These are phyloP conservation scores for Drymodes brunneopygia DNA, from an alignment of 2,113 vertebrate genomes.

Conservation along the genomic window DNA sequence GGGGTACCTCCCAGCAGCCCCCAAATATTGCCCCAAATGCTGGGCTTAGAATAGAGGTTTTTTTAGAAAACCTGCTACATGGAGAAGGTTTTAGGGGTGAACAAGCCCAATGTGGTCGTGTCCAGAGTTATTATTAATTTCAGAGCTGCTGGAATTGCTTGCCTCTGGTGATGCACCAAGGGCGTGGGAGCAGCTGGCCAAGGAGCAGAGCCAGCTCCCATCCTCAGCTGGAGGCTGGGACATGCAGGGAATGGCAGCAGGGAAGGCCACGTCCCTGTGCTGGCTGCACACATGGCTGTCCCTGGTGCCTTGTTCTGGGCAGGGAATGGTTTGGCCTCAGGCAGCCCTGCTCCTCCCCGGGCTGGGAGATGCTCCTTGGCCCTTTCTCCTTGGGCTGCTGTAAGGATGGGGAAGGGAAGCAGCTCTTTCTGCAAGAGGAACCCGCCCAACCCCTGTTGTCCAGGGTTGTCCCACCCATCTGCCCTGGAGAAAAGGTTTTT, in stretches of 20 bases:
- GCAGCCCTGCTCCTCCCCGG: neutral
- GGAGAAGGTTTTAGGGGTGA: neutral
- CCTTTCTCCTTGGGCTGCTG: neutral
- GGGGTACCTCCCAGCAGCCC: neutral
- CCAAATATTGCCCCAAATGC: neutral
- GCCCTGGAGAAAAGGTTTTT: neutral
- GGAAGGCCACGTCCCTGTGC: neutral
- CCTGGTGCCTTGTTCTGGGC: neutral
- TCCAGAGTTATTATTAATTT: neutral
- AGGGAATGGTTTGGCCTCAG: neutral
- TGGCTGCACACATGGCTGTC: neutral
- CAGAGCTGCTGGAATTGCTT: neutral
- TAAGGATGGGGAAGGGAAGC: neutral
- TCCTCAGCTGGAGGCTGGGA: neutral
- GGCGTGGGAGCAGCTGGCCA: neutral
- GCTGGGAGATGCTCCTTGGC: neutral
- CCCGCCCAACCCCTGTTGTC: neutral
- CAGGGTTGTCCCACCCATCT: neutral
- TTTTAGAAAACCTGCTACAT: neutral
- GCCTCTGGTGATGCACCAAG: neutral
- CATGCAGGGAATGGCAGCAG: fast-evolving
- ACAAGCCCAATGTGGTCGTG: neutral
- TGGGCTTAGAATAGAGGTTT: neutral
- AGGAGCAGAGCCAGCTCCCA: neutral
- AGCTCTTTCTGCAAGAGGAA: neutral